Evolutionary conservation across 1,140 invertebrate species (phyloP).

Genomic region (Trichogramma pretiosum): DNA sequence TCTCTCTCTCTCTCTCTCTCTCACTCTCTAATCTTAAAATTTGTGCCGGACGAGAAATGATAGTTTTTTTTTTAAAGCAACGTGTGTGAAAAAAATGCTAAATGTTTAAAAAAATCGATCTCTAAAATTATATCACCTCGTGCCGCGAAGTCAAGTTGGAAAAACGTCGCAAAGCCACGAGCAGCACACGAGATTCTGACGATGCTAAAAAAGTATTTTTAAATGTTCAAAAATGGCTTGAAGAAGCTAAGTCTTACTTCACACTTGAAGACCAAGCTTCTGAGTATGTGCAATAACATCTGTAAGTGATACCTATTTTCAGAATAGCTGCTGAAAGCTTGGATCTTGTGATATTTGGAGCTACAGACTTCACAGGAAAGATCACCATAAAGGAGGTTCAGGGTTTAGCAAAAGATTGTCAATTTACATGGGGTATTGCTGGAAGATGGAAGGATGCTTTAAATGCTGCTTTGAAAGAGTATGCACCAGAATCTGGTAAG

Average conservation of each 20-base stretch:
- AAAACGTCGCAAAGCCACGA: too few species aligned
- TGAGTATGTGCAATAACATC: constrained; percentile 77
- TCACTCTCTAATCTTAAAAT: too few species aligned
- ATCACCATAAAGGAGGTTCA: constrained; percentile 58
- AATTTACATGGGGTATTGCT: constrained; percentile 60
- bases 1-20: too few species aligned
- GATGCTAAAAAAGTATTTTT: constrained; percentile 74
- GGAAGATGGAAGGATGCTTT: constrained; percentile 65
- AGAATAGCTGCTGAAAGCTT: constrained; percentile 41
- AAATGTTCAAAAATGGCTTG: constrained; percentile 66
- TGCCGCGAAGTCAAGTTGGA: too few species aligned
- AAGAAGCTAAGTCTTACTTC: constrained; percentile 76
- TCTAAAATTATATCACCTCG: too few species aligned
- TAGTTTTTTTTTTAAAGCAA: too few species aligned
- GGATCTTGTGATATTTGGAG: constrained; percentile 71
- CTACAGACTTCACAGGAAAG: constrained; percentile 74
- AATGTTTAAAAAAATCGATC: too few species aligned
- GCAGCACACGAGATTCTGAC: constrained; percentile 66
- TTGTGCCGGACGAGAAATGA: too few species aligned
- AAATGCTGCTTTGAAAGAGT: constrained; percentile 51
- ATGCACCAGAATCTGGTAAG: constrained; percentile 44
- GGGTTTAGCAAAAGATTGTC: constrained; percentile 43
- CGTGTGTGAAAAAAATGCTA: too few species aligned
- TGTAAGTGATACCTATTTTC: too few species aligned
- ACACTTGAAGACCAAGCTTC: constrained; percentile 75